These are phyloP conservation scores for Diarsia mendica DNA, from an alignment of 2,888 invertebrate genomes.

Conservation along the genomic window DNA sequence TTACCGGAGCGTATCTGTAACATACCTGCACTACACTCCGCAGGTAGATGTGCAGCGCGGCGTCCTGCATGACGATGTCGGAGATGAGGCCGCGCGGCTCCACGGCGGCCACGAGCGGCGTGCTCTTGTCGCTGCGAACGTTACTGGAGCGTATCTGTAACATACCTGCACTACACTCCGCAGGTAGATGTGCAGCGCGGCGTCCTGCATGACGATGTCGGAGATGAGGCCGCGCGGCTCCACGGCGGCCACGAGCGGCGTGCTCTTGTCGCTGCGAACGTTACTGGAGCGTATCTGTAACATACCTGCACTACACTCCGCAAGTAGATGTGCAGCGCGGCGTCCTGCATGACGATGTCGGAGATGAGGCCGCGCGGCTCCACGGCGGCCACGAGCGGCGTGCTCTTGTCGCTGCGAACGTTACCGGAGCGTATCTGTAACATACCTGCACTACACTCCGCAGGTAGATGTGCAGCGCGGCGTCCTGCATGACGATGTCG, in stretches of 20 bases:
- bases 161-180: constrained; percentile 96
- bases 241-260: too few relatives aligned
- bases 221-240: too few relatives aligned
- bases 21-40: constrained; percentile 92
- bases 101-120: constrained; percentile 11
- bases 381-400: too few relatives aligned
- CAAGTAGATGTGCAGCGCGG: too few relatives aligned
- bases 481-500: constrained; percentile 23
- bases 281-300: too few relatives aligned
- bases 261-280: too few relatives aligned
- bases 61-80: constrained; percentile 21
- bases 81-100: not conserved
- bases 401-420: too few relatives aligned
- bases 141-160: too few relatives aligned
- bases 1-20: constrained; percentile 6
- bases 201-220: constrained; percentile 93
- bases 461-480: constrained; percentile 94
- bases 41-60: constrained; percentile 78
- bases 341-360: too few relatives aligned
- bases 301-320: too few relatives aligned
- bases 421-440: not conserved
- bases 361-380: too few relatives aligned
- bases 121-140: too few relatives aligned
- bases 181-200: constrained; percentile 95
- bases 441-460: constrained; percentile 92